Conservation (phyloP, 2,888 invertebrate species). For the Morpho helenor region DNA sequence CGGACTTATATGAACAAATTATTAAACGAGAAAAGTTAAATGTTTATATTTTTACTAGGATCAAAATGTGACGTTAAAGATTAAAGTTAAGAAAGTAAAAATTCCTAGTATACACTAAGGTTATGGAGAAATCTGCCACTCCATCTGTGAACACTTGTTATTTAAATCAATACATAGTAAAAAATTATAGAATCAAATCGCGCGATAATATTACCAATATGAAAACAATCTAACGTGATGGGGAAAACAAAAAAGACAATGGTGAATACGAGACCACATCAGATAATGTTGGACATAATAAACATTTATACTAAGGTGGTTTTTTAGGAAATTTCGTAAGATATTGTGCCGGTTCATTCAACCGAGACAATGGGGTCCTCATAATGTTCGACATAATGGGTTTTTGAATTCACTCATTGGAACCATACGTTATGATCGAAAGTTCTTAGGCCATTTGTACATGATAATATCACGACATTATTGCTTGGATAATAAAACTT, state of each 20-base stretch:
- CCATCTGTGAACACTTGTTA: no score
- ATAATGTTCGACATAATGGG: conserved; percentile 71
- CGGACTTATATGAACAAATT: no score
- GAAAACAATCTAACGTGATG: conserved; percentile 23
- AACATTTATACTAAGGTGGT: conserved; percentile 66
- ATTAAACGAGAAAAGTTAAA: no score
- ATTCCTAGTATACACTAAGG: no score
- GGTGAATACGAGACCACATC: conserved; percentile 46
- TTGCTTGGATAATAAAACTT: no score
- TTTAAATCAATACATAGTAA: no score
- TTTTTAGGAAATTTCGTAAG: conserved; percentile 77
- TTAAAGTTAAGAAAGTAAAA: no score
- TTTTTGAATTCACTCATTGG: conserved; percentile 69
- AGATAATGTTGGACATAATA: conserved; percentile 59
- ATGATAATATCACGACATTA: conserved; percentile 32
- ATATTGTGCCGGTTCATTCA: conserved; percentile 73
- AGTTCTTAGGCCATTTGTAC: conserved; percentile 42
- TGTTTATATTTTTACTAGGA: no score
- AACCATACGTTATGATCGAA: conserved; percentile 65
- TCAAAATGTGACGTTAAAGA: no score
- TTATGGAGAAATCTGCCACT: no score
- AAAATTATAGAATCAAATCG: not conserved
- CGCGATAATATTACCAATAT: conserved; percentile 1
- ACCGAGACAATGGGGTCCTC: conserved; percentile 70
- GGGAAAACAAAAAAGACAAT: conserved; percentile 53